phyloP scores from a whole-genome alignment of 2,888 invertebrate species.

The Cataglyphis cursor region DNA sequence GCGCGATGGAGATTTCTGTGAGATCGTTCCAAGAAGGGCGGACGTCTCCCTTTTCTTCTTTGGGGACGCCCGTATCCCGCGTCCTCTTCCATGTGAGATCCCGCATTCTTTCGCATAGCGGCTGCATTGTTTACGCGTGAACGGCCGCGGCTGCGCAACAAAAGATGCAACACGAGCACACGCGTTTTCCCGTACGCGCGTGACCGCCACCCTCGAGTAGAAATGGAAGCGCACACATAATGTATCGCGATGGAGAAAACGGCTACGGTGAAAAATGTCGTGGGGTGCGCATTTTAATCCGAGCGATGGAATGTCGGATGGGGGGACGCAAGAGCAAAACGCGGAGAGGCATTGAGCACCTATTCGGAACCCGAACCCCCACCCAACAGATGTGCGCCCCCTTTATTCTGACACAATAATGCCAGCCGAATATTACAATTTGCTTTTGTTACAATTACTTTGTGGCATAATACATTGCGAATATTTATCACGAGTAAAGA shows the following conservation, averaged over 20 bases:
- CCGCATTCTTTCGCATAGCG: slow-evolving; percentile 65
- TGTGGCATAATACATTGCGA: background rate
- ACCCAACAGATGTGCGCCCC: background rate
- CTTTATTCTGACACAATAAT: slow-evolving; percentile 16
- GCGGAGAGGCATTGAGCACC: slow-evolving; percentile 34
- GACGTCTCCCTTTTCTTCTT: slow-evolving; percentile 51
- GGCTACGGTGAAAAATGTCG: slow-evolving; percentile 59
- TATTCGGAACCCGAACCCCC: background rate
- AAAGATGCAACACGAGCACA: slow-evolving; percentile 80
- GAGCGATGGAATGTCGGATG: slow-evolving; percentile 47
- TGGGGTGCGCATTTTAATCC: slow-evolving; percentile 78
- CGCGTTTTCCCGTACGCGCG: slow-evolving; percentile 48
- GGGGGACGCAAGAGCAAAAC: background rate
- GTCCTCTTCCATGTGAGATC: slow-evolving; percentile 26
- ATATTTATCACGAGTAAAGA: background rate
- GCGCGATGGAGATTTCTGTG: slow-evolving; percentile 30
- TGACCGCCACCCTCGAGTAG: slow-evolving; percentile 26
- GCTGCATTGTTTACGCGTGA: slow-evolving; percentile 80
- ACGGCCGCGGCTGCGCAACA: slow-evolving; percentile 76
- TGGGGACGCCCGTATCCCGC: slow-evolving; percentile 8
- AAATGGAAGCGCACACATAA: slow-evolving; percentile 17
- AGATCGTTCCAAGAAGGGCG: slow-evolving; percentile 18
- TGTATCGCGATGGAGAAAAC: slow-evolving; percentile 24
- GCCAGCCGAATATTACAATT: slow-evolving; percentile 13
- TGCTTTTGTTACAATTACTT: background rate